A percentile compares a stretch with the other conserved stretches of the same genome.
Conservation (phyloP, 2,797 vertebrate genomes). For the Onychomys torridus region DNA sequence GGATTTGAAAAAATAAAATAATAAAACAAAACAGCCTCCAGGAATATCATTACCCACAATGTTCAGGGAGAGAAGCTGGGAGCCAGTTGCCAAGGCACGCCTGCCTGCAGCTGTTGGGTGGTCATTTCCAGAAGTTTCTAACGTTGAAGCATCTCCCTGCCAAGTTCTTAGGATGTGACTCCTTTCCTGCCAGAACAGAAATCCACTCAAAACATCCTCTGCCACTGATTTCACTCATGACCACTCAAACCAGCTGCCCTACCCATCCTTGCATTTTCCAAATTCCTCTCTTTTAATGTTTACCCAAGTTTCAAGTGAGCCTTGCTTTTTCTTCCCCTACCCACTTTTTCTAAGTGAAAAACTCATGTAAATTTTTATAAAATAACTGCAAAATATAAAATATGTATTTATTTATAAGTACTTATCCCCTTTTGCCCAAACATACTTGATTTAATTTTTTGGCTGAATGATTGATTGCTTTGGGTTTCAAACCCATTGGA, state of each 20-base stretch:
- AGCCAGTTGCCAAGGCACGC: not conserved
- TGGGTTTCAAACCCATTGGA: not conserved
- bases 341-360: not conserved
- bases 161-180: constrained; percentile 46
- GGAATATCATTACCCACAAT: not conserved
- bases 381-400: constrained; percentile 1
- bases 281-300: not conserved
- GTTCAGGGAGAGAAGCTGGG: not conserved
- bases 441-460: not conserved
- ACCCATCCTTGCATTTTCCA: not conserved
- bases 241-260: not conserved
- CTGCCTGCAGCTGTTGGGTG: not conserved
- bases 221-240: not conserved
- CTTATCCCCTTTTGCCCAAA: not conserved
- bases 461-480: not conserved
- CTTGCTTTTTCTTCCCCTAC: not conserved
- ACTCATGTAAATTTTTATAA: not conserved
- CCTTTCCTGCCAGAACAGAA: constrained; percentile 4
- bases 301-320: not conserved
- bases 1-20: not conserved
- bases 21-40: not conserved
- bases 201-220: not conserved
- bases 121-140: constrained; percentile 3
- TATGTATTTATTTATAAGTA: not conserved
- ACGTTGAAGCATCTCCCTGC: not conserved